Evolutionary conservation across 2,888 invertebrate species (phyloP).

Genomic region (Dryocosmus kuriphilus): DNA sequence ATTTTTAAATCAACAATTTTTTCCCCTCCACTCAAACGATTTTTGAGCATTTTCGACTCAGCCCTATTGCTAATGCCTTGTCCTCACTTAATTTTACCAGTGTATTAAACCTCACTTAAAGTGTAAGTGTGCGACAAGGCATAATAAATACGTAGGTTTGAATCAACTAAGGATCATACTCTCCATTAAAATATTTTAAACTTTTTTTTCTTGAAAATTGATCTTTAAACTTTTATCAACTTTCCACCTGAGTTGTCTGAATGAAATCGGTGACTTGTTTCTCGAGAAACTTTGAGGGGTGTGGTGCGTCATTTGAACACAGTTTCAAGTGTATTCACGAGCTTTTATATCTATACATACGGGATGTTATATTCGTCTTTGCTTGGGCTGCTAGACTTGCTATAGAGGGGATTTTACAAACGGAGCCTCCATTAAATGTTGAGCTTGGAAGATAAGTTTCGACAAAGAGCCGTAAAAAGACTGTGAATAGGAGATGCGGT

Average conservation of each 20-base stretch:
- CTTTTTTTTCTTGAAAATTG: background rate
- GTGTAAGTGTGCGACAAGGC: too few species aligned
- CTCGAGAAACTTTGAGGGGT: background rate
- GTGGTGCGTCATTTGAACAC: background rate
- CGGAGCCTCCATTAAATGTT: background rate
- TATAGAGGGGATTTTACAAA: slow-evolving; percentile 30
- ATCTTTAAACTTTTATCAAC: background rate
- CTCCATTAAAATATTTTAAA: too few species aligned
- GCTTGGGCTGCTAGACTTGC: slow-evolving; percentile 15
- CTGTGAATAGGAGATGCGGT: background rate
- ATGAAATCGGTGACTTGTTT: background rate
- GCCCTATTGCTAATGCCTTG: too few species aligned
- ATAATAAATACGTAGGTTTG: too few species aligned
- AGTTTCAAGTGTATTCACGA: background rate
- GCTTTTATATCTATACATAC: background rate
- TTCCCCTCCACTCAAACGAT: too few species aligned
- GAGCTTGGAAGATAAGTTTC: slow-evolving; percentile 1
- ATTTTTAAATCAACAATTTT: too few species aligned
- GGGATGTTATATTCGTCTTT: slow-evolving; percentile 30
- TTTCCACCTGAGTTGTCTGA: background rate
- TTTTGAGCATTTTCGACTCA: too few species aligned
- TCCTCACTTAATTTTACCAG: too few species aligned
- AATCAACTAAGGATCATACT: too few species aligned
- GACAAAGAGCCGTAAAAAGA: background rate
- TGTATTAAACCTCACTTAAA: too few species aligned